Base-by-base conservation (phyloP, 2,888 invertebrate genomes). In the Megaustenia siamemsis region DNA sequence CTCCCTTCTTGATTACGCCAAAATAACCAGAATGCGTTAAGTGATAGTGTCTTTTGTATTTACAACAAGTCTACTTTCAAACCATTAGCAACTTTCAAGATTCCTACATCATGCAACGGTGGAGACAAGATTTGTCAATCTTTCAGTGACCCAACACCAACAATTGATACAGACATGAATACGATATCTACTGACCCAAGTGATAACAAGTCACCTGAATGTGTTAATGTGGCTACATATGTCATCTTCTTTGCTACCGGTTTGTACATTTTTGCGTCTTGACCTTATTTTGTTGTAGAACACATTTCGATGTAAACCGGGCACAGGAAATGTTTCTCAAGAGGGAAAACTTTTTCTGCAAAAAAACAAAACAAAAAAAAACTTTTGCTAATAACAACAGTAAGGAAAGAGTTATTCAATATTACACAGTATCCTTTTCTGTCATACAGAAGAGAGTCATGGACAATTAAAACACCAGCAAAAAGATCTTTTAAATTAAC, bases 41-140 rank as follows among this genome's bases (percentile, higher is more conserved):
- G 60, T 21, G 68, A 77, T 24, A 56, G 38, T 15, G 77, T 83
- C 4, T 1, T 68, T 12, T 83, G 83, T 69, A n/a, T 49, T 24
- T 18, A 43, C 0, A 56, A 21, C 24, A n/a, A 6, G 3, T 1
- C 6, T 69, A 2, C 35, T 0, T 1, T 4, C 0, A 38, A 24
- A 69, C 49, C 28, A 1, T 49, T 80, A 15, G 69, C 18, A 49
- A 45, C 1, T 35, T 53, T 53, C 35, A 21, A 35, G 38, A 6
- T 53, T 18, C 35, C 49, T 12, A n/a, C 28, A 18, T 63, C 49
- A 0, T 80, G 69, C n/a, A 28, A 28, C 5, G 49, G 38, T 3
- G 53, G 24, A 24, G 21, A 49, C 49, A 24, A 69, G 15, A 24
- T 35, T 8, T 35, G 66, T 6, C 24, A 10, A 4, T 49, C 35